phyloP scores from a whole-genome alignment of 1,140 invertebrate genomes.

The Parapsyche elsis region DNA sequence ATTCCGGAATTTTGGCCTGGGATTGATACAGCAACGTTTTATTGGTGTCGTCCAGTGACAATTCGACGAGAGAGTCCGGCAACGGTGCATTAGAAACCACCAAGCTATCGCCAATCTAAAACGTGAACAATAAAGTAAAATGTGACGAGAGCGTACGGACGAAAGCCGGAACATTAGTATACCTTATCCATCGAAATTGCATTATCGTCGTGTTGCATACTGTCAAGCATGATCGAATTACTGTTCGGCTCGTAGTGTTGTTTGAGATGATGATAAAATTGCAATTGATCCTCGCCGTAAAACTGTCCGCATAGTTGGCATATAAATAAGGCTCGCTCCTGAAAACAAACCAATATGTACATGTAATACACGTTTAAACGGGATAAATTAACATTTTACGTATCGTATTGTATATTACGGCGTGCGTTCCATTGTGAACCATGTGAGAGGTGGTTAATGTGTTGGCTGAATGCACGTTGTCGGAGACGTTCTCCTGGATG shows the following conservation, averaged over 20 bases:
- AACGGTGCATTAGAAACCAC: conserved; percentile 63
- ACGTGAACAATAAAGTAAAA: background rate
- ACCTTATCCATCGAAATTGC: conserved; percentile 58
- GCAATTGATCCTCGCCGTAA: conserved; percentile 73
- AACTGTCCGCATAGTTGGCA: conserved; percentile 65
- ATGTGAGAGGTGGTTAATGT: conserved; percentile 33
- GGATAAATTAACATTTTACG: background rate
- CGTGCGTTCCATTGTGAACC: conserved; percentile 22
- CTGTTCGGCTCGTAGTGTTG: conserved; percentile 78
- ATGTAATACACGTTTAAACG: background rate
- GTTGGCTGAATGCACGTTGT: conserved; percentile 41
- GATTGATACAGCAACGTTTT: conserved; percentile 63
- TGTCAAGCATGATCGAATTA: conserved; percentile 61
- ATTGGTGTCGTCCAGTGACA: conserved; percentile 63
- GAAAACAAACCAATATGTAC: conserved; percentile 18
- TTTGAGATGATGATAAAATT: conserved; percentile 85
- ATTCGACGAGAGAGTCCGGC: conserved; percentile 65
- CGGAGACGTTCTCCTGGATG: conserved; percentile 42
- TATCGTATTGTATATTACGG: background rate
- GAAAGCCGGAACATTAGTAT: background rate
- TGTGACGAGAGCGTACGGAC: background rate
- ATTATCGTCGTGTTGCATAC: conserved; percentile 53
- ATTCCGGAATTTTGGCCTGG: conserved; percentile 41
- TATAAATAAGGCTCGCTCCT: conserved; percentile 63
- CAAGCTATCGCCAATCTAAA: conserved; percentile 61